These are phyloP conservation scores for Sycophila texana DNA, from an alignment of 2,888 invertebrate species.

Conservation along the genomic window DNA sequence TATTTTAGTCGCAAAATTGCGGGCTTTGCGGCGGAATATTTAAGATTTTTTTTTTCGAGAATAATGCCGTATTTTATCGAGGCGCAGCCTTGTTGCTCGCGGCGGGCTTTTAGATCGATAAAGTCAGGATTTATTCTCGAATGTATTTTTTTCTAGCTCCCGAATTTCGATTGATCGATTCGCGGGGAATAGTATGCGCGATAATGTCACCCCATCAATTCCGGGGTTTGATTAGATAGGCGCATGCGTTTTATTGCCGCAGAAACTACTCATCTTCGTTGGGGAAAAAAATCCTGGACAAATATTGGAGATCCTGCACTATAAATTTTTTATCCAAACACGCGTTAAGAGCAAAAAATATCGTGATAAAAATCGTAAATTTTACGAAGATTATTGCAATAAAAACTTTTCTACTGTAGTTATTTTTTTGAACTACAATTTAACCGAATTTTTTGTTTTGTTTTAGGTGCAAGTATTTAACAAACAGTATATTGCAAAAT, in stretches of 20 bases:
- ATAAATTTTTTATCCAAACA: conserved; percentile 9
- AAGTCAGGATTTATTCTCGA: conserved; percentile 50
- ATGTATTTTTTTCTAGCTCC: conserved; percentile 40
- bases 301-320: conserved; percentile 14
- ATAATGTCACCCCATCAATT: conserved; percentile 67
- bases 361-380: too few relatives aligned
- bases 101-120: conserved; percentile 45
- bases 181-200: conserved; percentile 61
- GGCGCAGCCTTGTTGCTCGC: conserved; percentile 32
- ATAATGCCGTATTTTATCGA: conserved; percentile 21
- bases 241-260: conserved; percentile 63
- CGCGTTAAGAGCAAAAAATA: background rate
- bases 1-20: background rate
- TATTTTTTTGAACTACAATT: too few relatives aligned
- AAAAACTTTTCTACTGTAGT: too few relatives aligned
- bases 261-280: conserved; percentile 51
- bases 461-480: background rate
- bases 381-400: too few relatives aligned
- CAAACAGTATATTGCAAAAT: too few relatives aligned
- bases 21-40: background rate
- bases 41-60: conserved; percentile 10
- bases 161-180: conserved; percentile 60
- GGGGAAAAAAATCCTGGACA: conserved; percentile 25
- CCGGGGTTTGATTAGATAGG: conserved; percentile 66
- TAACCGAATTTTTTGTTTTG: too few relatives aligned